These are phyloP conservation scores for Amazona vittata DNA, from an alignment of 2,113 vertebrate genomes.

Conservation along the genomic window DNA sequence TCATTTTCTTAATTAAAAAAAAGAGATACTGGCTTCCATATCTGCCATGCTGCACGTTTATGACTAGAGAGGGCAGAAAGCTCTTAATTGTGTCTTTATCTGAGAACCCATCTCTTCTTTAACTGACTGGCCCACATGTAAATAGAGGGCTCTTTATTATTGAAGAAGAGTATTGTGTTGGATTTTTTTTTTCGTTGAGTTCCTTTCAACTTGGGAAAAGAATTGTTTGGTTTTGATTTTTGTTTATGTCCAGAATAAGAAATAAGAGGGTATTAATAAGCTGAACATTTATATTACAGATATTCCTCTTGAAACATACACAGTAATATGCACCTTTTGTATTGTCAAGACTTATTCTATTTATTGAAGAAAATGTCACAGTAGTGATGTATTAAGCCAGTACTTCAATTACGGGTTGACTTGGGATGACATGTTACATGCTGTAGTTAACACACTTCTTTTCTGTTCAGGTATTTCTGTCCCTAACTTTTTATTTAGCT, in stretches of 20 bases:
- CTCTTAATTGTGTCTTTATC: conserved; percentile 16
- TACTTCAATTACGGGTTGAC: conserved; percentile 88
- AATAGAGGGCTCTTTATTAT: conserved; percentile 70
- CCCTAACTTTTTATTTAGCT: conserved; percentile 78
- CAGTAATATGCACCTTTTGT: conserved; percentile 84
- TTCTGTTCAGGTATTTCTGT: conserved; percentile 81
- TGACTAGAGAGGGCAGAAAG: conserved; percentile 20
- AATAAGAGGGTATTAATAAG: conserved; percentile 74
- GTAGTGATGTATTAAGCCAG: conserved; percentile 88
- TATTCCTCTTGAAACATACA: conserved; percentile 77
- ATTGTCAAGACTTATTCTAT: conserved; percentile 84
- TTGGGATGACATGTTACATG: conserved; percentile 86
- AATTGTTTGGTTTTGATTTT: conserved; percentile 66
- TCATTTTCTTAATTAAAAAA: conserved; percentile 18
- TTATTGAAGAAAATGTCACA: conserved; percentile 88
- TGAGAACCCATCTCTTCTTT: conserved; percentile 49
- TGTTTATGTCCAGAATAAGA: conserved; percentile 68
- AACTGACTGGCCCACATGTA: conserved; percentile 65
- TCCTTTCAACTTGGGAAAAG: conserved; percentile 60
- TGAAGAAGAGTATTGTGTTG: conserved; percentile 42
- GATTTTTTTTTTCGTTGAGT: conserved; percentile 10
- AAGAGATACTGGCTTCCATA: conserved; percentile 60
- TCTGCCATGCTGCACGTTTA: conserved; percentile 69
- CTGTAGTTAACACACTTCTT: conserved; percentile 82
- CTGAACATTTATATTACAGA: conserved; percentile 76